Evolutionary conservation across 2,888 invertebrate genomes (phyloP), one percentile per base, ranked within the genome.

Genomic region (Erebia aethiops): DNA sequence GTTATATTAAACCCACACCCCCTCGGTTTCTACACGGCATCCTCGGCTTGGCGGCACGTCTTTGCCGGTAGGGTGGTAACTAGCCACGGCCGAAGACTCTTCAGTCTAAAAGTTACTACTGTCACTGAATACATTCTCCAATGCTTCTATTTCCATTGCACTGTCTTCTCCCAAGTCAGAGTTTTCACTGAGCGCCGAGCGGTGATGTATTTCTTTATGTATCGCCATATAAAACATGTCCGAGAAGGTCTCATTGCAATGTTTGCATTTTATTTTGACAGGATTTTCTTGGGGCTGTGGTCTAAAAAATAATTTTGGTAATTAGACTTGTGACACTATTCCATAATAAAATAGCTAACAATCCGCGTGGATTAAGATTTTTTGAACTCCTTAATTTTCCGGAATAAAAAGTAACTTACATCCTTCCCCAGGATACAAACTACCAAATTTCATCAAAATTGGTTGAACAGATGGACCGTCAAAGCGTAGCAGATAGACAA

Each of bases 141-240:
- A 9, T 2, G 64, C 51, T 10, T 74, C 70, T 1, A 69, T 62
- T 11, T 75, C 67, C 72, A 71, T 67, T 9, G 43, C 62, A 0
- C 35, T 58, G 0, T 68, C 68, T 8, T 68, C 57, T 16, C 69
- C 62, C 56, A 70, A 61, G 51, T 71, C 58, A 46, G 64, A 74
- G 16, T 71, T 71, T 58, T 77, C 76, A 35, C 63, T 72, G 58
- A 73, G 65, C 14, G 63, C 74, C 9, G 75, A 71, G 73, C 86
- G 81, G 49, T 35, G 35, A 35, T 80, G 81, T 71, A 87, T 82
- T 73, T 87, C 87, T 74, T 85, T 68, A 63, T 87, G 85, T 57
- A 89, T 81, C 54, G 82, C 82, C 81, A 89, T 77, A 67, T 85
- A 84, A 69, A 82, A 86, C 14, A 74, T 61, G 35, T 83, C 84